Base-by-base conservation (phyloP, 2,888 invertebrate species). In the Syrista parreyssii region DNA sequence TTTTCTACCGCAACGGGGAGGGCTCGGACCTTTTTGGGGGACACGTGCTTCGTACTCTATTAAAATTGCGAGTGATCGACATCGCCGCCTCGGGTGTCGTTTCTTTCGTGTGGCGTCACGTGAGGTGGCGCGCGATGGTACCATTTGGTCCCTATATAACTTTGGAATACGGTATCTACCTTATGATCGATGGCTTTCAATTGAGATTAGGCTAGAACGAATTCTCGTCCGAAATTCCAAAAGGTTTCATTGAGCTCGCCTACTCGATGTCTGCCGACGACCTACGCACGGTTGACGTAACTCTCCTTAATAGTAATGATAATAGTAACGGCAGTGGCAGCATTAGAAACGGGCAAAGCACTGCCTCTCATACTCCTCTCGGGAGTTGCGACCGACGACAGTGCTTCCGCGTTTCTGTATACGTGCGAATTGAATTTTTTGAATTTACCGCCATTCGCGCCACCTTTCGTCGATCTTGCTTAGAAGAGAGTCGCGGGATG, bases 1-100 rank as follows among this genome's bases (percentile, higher is more conserved):
- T 75, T 74, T 77, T 73, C 33, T 35, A 32, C 32, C 74, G 32
- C 68, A 71, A 68, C 68, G 35, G 74, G 35, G 74, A 36, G 68
- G 79, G 74, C 77, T 79, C 79, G 85, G 80, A 85, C 79, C 81
- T 55, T 83, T 84, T 84, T 74, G 76, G 72, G 35, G 30, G 82
- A 84, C 82, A 83, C 83, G 82, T 85, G 83, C 32, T 33, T 71
- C 71, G 31, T 33, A 30, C 55, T 55, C 23, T 55, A 55, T 55
- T 55, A 55, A 55, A 55, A 55, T 55, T 55, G 55, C 55, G 23
- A 55, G 55, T 55, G 55, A 55, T 55, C 55, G 55, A 55, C 55
- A 23, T 55, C 55, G 55, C 23, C 55, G 55, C 55, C 55, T 55
- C 15, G 23, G 55, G 55, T 23, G 23, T 55, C 55, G 23, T 55